Evolutionary conservation across 1,140 invertebrate genomes (phyloP).

Genomic region (Brachionus manjavacas): DNA sequence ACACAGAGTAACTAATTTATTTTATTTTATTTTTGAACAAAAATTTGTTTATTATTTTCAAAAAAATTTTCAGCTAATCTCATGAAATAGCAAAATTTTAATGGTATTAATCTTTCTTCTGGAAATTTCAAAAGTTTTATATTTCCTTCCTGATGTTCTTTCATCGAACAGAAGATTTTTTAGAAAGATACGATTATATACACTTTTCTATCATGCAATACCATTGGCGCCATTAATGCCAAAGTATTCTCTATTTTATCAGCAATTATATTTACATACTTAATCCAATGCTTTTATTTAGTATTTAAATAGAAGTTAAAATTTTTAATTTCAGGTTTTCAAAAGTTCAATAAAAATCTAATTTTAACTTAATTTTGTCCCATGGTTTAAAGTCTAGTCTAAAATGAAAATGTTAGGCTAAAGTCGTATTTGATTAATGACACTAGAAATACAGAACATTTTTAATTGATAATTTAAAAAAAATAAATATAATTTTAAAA

Average conservation of each 20-base stretch:
- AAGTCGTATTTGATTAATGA: neutral
- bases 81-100: neutral
- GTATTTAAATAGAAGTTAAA: neutral
- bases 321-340: neutral
- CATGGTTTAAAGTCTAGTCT: neutral
- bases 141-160: neutral
- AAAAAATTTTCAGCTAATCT: neutral
- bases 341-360: neutral
- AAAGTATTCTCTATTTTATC: neutral
- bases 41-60: neutral
- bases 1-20: neutral
- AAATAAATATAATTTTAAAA: neutral
- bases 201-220: neutral
- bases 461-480: neutral
- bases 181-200: neutral
- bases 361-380: neutral
- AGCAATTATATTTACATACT: neutral
- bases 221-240: neutral
- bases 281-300: neutral
- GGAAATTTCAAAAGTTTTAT: neutral
- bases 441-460: neutral
- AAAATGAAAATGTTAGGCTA: neutral
- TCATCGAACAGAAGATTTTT: neutral
- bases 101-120: neutral
- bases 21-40: neutral